Conservation (phyloP, 2,797 vertebrate species). For the Amblyopsis hoosieri region DNA sequence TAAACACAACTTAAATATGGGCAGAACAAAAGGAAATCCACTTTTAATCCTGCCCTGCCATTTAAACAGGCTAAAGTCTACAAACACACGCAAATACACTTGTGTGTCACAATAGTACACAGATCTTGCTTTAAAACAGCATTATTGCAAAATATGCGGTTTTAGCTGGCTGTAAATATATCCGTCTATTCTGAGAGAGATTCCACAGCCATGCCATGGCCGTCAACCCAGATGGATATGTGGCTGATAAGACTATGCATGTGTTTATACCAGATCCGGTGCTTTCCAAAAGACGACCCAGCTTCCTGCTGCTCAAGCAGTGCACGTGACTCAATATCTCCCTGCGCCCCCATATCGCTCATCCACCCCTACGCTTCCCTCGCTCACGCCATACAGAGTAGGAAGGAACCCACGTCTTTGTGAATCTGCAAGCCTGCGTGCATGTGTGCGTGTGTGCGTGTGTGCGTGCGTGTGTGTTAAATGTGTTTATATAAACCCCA, state of each 20-base stretch:
- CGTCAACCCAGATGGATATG: constrained; percentile 59
- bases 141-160: constrained; percentile 30
- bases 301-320: constrained; percentile 69
- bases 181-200: constrained; percentile 25
- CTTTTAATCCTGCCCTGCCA: not conserved
- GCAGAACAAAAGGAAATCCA: not conserved
- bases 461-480: not conserved
- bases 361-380: constrained; percentile 25
- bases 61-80: not conserved
- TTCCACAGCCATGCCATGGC: constrained; percentile 29
- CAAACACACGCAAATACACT: not conserved
- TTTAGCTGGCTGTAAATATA: constrained; percentile 47
- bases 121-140: not conserved
- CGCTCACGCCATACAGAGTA: not conserved
- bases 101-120: constrained; percentile 8
- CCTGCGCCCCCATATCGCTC: constrained; percentile 66
- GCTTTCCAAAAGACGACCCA: constrained; percentile 50
- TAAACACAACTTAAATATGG: constrained; percentile 36
- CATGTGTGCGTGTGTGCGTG: constrained; percentile 1
- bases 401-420: not conserved
- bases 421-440: not conserved
- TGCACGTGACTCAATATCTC: constrained; percentile 72
- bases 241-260: constrained; percentile 53
- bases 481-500: constrained; percentile 4
- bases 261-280: constrained; percentile 51